Percentiles rank a stretch among this genome's conserved stretches.
Conservation (phyloP, 2,797 vertebrate genomes). For the Notolepis coatsorum region DNA sequence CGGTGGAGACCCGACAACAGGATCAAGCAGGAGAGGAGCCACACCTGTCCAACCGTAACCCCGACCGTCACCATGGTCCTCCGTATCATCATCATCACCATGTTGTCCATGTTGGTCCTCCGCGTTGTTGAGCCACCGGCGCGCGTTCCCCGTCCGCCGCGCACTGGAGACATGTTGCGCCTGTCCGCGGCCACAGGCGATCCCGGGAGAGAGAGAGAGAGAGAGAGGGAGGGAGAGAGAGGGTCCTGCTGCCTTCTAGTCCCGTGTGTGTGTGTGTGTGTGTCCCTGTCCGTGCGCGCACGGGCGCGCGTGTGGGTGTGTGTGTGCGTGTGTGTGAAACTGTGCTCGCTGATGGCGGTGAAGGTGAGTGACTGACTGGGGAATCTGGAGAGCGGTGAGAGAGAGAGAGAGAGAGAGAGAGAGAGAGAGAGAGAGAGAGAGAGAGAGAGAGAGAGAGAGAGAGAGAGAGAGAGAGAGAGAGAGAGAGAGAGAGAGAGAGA, state of each 20-base stretch:
- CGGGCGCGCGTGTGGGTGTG: too few relatives aligned
- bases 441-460: too few relatives aligned
- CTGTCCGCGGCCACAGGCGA: conserved; percentile 60
- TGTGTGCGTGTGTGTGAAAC: conserved; percentile 67
- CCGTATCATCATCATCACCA: too few relatives aligned
- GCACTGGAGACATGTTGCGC: conserved; percentile 82
- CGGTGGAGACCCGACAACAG: conserved; percentile 67
- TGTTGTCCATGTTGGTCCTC: too few relatives aligned
- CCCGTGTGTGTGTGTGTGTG: too few relatives aligned
- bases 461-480: conserved; percentile 61
- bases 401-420: too few relatives aligned
- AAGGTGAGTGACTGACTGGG: too few relatives aligned
- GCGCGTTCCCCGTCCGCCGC: conserved; percentile 62
- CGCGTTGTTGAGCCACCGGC: conserved; percentile 51
- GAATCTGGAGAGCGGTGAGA: conserved; percentile 50
- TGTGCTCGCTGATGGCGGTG: conserved; percentile 58
- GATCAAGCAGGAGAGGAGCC: conserved; percentile 76
- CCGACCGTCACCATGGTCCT: too few relatives aligned
- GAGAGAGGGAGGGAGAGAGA: too few relatives aligned
- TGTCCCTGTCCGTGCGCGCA: too few relatives aligned
- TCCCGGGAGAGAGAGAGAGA: conserved; percentile 62
- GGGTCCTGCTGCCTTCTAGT: too few relatives aligned
- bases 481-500: conserved; percentile 59
- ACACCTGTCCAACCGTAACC: conserved; percentile 57
- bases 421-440: too few relatives aligned